Base-by-base conservation (phyloP, 2,113 vertebrate species). In the Columba livia region DNA sequence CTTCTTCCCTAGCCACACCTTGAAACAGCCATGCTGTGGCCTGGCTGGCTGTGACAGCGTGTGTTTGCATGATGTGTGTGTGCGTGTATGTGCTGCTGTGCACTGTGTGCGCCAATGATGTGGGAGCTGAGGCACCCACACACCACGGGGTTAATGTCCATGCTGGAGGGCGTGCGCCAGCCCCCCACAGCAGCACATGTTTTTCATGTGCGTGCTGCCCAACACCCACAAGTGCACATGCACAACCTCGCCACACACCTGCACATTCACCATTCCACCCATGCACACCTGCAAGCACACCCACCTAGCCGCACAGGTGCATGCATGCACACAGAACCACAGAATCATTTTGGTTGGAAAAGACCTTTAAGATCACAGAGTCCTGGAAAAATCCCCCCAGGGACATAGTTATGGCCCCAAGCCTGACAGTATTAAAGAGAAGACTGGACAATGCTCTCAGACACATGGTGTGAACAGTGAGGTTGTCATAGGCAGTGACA, bases 141-240 rank as follows among this genome's bases (percentile, higher is more conserved):
- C 9, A 25, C 54, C 12, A 10, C 10, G 3, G 17, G 17, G 48
- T 53, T 29, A 28, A 12, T 19, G 48, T 11, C 60, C 23, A 12
- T 5, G 1, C 24, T 2, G 13, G 48, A 13, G 12, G 18, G 50
- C 2, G 16, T 2, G 8, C 16, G 2, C 23, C 48, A 53, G 24
- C 29, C 23, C 19, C 42, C n/a, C 7, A 34, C 57, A 29, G 73
- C 42, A 15, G 42, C 32, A n/a, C 6, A 19, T 7, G 53, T 4
- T 10, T 26, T 12, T 6, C 58, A 32, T 8, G 9, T 5, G 36
- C 8, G 8, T 21, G 14, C 51, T 40, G 53, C 34, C 5, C 7
- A 54, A 15, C 20, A 48, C 12, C 11, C 18, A 28, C 28, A 19
- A 19, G 44, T 47, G 44, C 44, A 47, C 44, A 47, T 10, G 9